Evolutionary conservation across 2,113 vertebrate species (phyloP), one percentile per base, ranked within the genome.

Genomic region (Chaenocephalus aceratus): DNA sequence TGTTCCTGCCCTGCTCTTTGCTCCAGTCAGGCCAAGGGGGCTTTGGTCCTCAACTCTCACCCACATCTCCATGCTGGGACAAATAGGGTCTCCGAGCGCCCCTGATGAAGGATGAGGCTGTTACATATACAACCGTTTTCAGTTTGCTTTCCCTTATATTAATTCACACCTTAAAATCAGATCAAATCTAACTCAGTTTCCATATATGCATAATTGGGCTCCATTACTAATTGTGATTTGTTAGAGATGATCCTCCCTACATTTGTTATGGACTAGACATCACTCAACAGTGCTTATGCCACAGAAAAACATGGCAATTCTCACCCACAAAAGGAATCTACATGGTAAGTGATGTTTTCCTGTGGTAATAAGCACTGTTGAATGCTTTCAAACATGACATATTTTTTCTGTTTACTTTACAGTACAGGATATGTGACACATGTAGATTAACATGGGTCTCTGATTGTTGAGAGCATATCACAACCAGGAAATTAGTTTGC

Each of bases 41-140:
- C 69, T 75, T 41, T 15, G 81, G 77, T 74, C 77, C 53, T 86
- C 82, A 88, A 88, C 67, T 82, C 73, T 91, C 90, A 93, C 69
- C 41, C 16, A 21, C 58, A 69, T 53, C 49, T 79, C 83, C 73
- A 81, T 61, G 67, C 79, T 72, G 82, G 87, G 88, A 91, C 80
- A 89, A 86, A 89, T 82, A 58, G 71, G 30, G 82, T 88, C 86
- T 79, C 82, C 5, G 45, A 88, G 80, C 13, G n/a, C 54, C 63
- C 26, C 51, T 1, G 59, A 46, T 86, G 84, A 93, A 62, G 45
- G 72, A 93, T 87, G 84, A 88, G 62, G 71, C 79, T 66, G 72
- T 85, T 59, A 72, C 16, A 72, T 41, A 41, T 41, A 48, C 34
- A 41, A 46, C 44, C 41, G 18, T 66, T 69, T 80, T 61, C 80